Conservation (phyloP, 2,888 invertebrate genomes). For the Phortica okadai region DNA sequence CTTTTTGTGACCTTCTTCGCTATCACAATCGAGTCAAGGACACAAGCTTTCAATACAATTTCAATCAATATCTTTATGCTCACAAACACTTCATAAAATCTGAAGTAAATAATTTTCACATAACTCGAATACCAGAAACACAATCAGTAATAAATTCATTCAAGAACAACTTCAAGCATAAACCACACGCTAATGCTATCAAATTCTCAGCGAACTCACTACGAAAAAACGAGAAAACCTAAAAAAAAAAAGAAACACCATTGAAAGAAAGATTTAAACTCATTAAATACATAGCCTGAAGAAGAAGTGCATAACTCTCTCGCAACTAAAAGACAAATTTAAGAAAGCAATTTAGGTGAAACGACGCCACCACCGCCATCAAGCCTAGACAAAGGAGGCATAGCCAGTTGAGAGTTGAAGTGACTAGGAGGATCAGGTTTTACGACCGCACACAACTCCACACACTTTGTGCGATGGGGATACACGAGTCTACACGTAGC, state of each 20-base stretch:
- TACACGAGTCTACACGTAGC: neutral
- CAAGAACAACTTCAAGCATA: conserved; percentile 3
- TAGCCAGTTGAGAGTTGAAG: neutral
- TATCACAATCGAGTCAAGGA: too few species aligned
- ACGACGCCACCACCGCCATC: neutral
- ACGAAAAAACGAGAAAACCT: neutral
- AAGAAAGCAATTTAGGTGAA: conserved; percentile 54
- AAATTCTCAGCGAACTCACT: conserved; percentile 8
- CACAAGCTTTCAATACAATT: too few species aligned
- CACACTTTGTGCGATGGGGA: neutral
- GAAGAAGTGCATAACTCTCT: conserved; percentile 49
- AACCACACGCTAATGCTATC: conserved; percentile 20
- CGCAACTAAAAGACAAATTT: conserved; percentile 40
- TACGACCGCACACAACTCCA: conserved; percentile 17
- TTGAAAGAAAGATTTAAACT: conserved; percentile 50
- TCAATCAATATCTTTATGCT: too few species aligned
- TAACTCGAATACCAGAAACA: neutral
- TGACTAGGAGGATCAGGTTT: conserved; percentile 13
- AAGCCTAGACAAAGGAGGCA: conserved; percentile 7
- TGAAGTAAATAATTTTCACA: neutral
- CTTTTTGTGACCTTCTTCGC: too few species aligned
- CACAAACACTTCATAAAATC: too few species aligned
- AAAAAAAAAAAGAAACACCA: conserved; percentile 24
- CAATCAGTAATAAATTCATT: conserved; percentile 24
- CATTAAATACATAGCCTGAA: conserved; percentile 52